These are phyloP conservation scores for Trichonephila inaurata DNA, from an alignment of 1,140 invertebrate species.

Conservation along the genomic window DNA sequence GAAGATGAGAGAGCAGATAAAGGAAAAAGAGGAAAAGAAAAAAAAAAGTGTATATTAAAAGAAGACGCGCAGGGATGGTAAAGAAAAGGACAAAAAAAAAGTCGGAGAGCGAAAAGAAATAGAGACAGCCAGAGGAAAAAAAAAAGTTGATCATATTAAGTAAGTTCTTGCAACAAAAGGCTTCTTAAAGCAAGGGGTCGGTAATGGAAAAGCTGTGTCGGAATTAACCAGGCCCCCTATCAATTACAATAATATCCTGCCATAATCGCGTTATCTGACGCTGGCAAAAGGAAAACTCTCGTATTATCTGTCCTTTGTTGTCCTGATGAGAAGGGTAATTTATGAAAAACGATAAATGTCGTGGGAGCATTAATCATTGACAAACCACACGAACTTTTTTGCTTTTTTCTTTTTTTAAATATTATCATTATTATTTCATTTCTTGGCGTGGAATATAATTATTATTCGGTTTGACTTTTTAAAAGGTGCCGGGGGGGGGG, in stretches of 20 bases:
- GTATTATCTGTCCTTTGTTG: conserved; percentile 62
- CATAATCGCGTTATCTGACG: conserved; percentile 74
- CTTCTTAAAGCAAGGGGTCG: conserved; percentile 63
- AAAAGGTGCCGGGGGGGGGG: conserved; percentile 3
- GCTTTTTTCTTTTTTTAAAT: not conserved
- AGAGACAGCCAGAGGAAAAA: conserved; percentile 18
- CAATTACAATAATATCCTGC: conserved; percentile 76
- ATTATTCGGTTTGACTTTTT: conserved; percentile 69
- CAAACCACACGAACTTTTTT: conserved; percentile 50
- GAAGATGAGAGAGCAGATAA: conserved; percentile 51
- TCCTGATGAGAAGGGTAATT: conserved; percentile 75
- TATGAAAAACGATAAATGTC: conserved; percentile 76
- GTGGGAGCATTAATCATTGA: conserved; percentile 73
- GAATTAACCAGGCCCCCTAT: conserved; percentile 76
- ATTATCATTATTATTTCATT: conserved; percentile 61
- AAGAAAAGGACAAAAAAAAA: not conserved
- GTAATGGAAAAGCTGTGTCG: conserved; percentile 76
- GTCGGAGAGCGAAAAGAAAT: conserved; percentile 9
- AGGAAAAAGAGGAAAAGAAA: not conserved
- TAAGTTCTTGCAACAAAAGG: conserved; percentile 65
- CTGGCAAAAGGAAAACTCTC: conserved; percentile 65
- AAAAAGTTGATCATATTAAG: conserved; percentile 74
- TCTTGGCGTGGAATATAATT: conserved; percentile 40
- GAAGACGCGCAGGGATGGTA: conserved; percentile 32
- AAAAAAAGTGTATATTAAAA: conserved; percentile 53